Conservation (phyloP, 2,888 invertebrate genomes). For the Chymomyza fuscimana region DNA sequence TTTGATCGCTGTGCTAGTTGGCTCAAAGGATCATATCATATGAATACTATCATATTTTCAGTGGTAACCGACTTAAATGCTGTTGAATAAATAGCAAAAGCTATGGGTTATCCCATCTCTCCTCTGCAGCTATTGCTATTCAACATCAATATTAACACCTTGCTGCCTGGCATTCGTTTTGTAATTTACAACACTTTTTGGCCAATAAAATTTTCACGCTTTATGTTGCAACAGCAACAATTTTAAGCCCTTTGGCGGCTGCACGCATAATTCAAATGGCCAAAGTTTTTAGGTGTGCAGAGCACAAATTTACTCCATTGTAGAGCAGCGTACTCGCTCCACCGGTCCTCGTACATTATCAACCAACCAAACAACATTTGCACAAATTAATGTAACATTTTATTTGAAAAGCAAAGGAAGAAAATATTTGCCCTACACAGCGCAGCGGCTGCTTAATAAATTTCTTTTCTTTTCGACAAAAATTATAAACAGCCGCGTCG, state of each 20-base stretch:
- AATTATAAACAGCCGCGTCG: slow-evolving; percentile 55
- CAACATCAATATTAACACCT: slow-evolving; percentile 62
- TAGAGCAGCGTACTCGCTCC: not conserved
- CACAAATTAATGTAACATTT: slow-evolving; percentile 67
- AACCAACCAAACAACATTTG: slow-evolving; percentile 28
- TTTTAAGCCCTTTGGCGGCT: slow-evolving; percentile 50
- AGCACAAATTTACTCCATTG: not conserved
- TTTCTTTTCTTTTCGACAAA: slow-evolving; percentile 29
- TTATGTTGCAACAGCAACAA: slow-evolving; percentile 44
- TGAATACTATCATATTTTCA: too few relatives aligned
- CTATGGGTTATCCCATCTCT: not conserved
- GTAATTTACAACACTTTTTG: slow-evolving; percentile 54
- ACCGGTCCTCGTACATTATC: not conserved
- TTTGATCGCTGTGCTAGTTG: too few relatives aligned
- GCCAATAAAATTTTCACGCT: slow-evolving; percentile 60
- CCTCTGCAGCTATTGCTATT: not conserved
- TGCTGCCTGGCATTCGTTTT: slow-evolving; percentile 42
- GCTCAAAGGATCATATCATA: too few relatives aligned
- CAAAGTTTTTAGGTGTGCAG: slow-evolving; percentile 40
- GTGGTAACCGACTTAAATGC: too few relatives aligned
- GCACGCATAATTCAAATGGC: slow-evolving; percentile 67
- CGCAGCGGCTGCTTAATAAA: not conserved
- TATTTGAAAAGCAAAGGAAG: slow-evolving; percentile 43
- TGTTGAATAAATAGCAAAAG: too few relatives aligned
- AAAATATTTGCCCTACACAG: not conserved